Base-by-base conservation (phyloP, 2,113 vertebrate species). In the Todiramphus chloris region DNA sequence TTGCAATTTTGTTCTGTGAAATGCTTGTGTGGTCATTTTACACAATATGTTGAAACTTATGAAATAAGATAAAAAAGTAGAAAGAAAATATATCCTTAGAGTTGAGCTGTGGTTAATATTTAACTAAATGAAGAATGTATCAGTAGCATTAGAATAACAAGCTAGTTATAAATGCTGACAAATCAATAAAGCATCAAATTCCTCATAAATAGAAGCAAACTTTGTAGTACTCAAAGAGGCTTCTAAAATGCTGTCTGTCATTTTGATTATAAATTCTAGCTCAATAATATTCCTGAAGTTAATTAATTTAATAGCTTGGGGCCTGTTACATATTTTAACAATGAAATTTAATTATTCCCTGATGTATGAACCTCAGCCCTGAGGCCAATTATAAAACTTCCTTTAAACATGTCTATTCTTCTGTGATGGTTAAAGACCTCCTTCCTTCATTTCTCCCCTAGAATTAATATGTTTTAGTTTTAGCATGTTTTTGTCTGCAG, bases 291-390 rank as follows among this genome's bases (percentile, higher is more conserved):
- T 78, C 46, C 41, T 79, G 43, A 89, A 76, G n/a, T 93, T 76
- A 80, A 91, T 89, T 83, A 93, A 76, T 92, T 89, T 79, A 83
- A 80, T 79, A 86, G 37, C 87, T 73, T 55, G 30, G 11, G 75
- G 69, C 50, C 33, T 75, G 53, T 50, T 94, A 84, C 53, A 28
- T 89, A 83, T 91, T 94, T 92, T 93, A 91, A 76, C 60, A 91
- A 64, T 80, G 48, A 83, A 83, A 89, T 28, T 68, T 78, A 93
- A 90, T 93, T 90, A 82, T 91, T 86, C n/a, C 62, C 43, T 46
- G 28, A 39, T 59, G 58, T 79, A 67, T 63, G 62, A 89, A 75
- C 16, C 56, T 86, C 62, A 83, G 31, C 19, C 37, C 84, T 63
- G 17, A 85, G 81, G 76, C 11, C 10, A 75, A 56, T 59, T 80